A percentile compares a stretch with the other conserved stretches of the same genome.
Conservation (phyloP, 2,888 invertebrate genomes). For the Glyphotaelius pellucidus region DNA sequence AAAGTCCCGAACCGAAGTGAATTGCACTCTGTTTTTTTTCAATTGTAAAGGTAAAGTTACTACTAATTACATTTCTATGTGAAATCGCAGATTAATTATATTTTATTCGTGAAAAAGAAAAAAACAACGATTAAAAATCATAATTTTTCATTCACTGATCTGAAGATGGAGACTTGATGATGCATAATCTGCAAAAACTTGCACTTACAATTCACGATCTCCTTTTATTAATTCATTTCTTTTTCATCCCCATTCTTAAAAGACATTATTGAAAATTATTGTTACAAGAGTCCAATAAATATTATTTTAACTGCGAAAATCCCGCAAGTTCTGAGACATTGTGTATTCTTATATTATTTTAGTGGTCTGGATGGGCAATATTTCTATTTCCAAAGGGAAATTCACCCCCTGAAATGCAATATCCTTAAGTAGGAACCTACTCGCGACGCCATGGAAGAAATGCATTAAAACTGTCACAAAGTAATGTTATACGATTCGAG, state of each 20-base stretch:
- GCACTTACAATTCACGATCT: too few relatives aligned
- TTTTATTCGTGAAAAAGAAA: too few relatives aligned
- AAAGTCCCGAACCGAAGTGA: too few relatives aligned
- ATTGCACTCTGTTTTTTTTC: too few relatives aligned
- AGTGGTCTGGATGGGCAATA: background rate
- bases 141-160: too few relatives aligned
- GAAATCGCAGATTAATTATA: too few relatives aligned
- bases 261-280: background rate
- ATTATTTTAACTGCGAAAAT: background rate
- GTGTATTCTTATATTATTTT: background rate
- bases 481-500: background rate
- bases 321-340: background rate
- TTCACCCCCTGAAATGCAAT: constrained; percentile 3
- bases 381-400: background rate
- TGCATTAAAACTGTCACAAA: constrained; percentile 26
- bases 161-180: too few relatives aligned
- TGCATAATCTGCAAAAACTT: too few relatives aligned
- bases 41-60: too few relatives aligned
- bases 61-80: too few relatives aligned
- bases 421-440: background rate
- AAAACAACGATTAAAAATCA: too few relatives aligned
- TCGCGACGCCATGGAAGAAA: background rate
- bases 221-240: too few relatives aligned
- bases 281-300: background rate
- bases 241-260: background rate